These are phyloP conservation scores for Muscina levida DNA, from an alignment of 2,888 invertebrate species.

Conservation along the genomic window DNA sequence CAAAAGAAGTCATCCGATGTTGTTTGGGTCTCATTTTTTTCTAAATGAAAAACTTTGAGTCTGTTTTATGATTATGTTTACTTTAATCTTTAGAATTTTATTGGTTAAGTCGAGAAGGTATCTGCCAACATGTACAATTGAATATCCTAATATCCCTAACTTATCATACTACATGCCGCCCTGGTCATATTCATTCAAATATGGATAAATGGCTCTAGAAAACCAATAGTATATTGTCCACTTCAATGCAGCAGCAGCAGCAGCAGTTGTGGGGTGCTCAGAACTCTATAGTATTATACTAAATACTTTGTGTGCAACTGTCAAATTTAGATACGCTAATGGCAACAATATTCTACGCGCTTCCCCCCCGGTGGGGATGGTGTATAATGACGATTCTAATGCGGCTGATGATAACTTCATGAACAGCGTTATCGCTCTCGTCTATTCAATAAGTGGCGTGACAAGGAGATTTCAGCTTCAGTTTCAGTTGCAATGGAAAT, in stretches of 20 bases:
- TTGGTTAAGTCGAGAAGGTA: too few relatives aligned
- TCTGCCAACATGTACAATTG: too few relatives aligned
- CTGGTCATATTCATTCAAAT: not conserved
- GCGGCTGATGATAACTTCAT: slow-evolving; percentile 53
- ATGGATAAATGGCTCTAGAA: not conserved
- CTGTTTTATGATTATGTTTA: too few relatives aligned
- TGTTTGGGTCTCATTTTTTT: too few relatives aligned
- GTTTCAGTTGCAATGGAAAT: slow-evolving; percentile 11
- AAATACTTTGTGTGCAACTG: slow-evolving; percentile 35
- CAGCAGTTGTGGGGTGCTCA: not conserved
- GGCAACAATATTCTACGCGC: not conserved
- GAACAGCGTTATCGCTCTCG: slow-evolving; percentile 34
- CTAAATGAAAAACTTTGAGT: too few relatives aligned
- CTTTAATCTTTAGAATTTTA: too few relatives aligned
- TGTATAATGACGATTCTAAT: not conserved
- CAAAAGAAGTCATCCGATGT: too few relatives aligned
- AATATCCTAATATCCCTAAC: not conserved
- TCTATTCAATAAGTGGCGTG: slow-evolving; percentile 43
- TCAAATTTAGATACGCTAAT: slow-evolving; percentile 49
- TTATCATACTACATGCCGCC: not conserved
- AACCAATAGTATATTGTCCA: not conserved
- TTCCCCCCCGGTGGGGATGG: not conserved
- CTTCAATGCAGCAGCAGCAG: not conserved
- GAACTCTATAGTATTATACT: not conserved
- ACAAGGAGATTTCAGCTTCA: slow-evolving; percentile 28